A percentile compares a stretch with the other conserved stretches of the same genome.
These are phyloP conservation scores for Aleiodes sp. DNA, from an alignment of 1,140 invertebrate species.

Conservation along the genomic window DNA sequence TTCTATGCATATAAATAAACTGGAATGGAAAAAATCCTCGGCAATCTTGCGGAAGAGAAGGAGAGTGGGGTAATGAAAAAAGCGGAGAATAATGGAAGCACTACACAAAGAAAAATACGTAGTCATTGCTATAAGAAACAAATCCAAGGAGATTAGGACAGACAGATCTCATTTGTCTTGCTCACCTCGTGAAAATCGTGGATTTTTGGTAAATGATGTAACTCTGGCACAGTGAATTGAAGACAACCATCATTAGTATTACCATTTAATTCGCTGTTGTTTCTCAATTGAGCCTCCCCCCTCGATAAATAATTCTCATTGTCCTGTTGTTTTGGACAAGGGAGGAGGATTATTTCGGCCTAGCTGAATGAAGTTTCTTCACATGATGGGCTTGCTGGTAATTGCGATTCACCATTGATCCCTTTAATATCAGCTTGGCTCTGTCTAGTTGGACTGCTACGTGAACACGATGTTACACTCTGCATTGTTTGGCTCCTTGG, in stretches of 20 bases:
- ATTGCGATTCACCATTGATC: constrained; percentile 42
- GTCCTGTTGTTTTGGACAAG: constrained; percentile 36
- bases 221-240: constrained; percentile 33
- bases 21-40: too few relatives aligned
- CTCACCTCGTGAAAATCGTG: neutral
- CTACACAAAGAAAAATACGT: neutral
- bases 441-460: constrained; percentile 59
- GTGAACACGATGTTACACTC: constrained; percentile 63
- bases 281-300: constrained; percentile 34
- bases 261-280: constrained; percentile 45
- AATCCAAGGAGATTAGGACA: neutral
- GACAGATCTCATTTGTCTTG: neutral
- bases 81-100: neutral
- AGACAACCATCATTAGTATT: constrained; percentile 15
- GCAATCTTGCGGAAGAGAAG: too few relatives aligned
- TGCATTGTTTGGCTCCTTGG: constrained; percentile 65
- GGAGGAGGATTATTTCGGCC: constrained; percentile 45
- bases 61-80: neutral
- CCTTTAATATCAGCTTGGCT: constrained; percentile 35
- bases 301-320: constrained; percentile 17
- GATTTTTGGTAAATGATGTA: neutral
- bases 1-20: too few relatives aligned
- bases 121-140: neutral
- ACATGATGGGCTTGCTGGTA: constrained; percentile 58
- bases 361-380: constrained; percentile 64